Percentiles rank a stretch among this genome's conserved stretches.
Conservation (phyloP, 2,888 invertebrate species). For the Sarcophaga subvicina region DNA sequence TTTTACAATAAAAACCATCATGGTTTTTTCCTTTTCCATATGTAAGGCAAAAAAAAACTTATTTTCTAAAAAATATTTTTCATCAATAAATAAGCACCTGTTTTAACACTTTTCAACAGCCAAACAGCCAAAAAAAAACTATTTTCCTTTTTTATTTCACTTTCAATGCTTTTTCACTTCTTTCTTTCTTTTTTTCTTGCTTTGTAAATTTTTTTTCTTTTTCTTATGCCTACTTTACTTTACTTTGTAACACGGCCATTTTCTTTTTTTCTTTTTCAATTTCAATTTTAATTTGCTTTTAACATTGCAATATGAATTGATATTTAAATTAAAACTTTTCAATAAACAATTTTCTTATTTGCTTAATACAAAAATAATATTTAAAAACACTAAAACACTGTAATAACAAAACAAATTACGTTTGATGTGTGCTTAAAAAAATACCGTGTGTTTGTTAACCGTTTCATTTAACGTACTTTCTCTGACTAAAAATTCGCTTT, state of each 20-base stretch:
- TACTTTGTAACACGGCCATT: too few relatives aligned
- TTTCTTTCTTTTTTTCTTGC: not conserved
- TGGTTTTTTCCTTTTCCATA: conserved; percentile 8
- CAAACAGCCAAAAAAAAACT: not conserved
- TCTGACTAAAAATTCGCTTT: conserved; percentile 78
- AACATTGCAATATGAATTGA: too few relatives aligned
- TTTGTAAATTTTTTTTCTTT: too few relatives aligned
- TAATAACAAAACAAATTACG: not conserved
- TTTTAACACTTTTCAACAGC: not conserved
- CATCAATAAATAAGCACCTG: not conserved
- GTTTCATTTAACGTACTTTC: conserved; percentile 81
- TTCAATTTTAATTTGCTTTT: too few relatives aligned
- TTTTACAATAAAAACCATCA: not conserved
- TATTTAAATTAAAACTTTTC: too few relatives aligned
- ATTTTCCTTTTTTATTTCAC: not conserved
- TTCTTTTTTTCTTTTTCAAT: too few relatives aligned
- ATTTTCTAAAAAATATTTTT: not conserved
- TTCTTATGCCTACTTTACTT: too few relatives aligned
- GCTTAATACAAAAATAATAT: not conserved
- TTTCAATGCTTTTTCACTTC: not conserved
- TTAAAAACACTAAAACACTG: not conserved
- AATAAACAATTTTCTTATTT: too few relatives aligned
- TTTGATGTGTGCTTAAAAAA: not conserved
- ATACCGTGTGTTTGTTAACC: conserved; percentile 72
- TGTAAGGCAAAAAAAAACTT: not conserved